Evolutionary conservation across 2,113 vertebrate species (phyloP), one percentile per base, ranked within the genome.

Genomic region (Herpailurus yagouaroundi): DNA sequence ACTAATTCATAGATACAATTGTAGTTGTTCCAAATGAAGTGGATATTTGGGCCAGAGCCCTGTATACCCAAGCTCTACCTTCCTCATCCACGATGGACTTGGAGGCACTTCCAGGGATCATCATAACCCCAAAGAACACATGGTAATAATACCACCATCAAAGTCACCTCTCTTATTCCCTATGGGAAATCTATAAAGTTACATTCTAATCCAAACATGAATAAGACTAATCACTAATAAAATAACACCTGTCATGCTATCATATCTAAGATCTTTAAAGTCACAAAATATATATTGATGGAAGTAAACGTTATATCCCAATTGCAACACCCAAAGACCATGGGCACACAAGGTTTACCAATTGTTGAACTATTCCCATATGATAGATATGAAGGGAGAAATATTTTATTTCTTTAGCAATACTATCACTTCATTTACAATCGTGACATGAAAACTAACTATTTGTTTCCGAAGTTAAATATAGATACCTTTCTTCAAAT

Each of bases 131-230:
- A 57, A 66, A 25, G 15, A 89, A 38, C 66, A 73, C 3, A 27
- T 7, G 60, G 3, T 92, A 80, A 95, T 93, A 95, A 25, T 48
- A 86, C 5, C 33, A 38, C 25, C 79, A 95, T 50, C 63, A 96
- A 79, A 92, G 25, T 94, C 89, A 88, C 64, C n/a, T 45, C 16
- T 80, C 29, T 82, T n/a, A 87, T 36, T 80, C 18, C 63, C 48
- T 64, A 86, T 63, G 14, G 31, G 63, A 85, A 97, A 94, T 45
- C 23, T 79, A 92, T 55, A 48, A 89, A 71, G 21, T 77, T 82
- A 82, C 64, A 79, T 55, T 82, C n/a, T 33, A 95, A 89, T 38
- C 38, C 41, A 89, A 92, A 94, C 64, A 92, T 45, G 64, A 91
- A 33, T 60, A 81, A 81, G 50, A 89, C 29, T 81, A 92, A 63